Conservation (phyloP, 1,140 invertebrate species). For the Bathynomus jamesi region DNA sequence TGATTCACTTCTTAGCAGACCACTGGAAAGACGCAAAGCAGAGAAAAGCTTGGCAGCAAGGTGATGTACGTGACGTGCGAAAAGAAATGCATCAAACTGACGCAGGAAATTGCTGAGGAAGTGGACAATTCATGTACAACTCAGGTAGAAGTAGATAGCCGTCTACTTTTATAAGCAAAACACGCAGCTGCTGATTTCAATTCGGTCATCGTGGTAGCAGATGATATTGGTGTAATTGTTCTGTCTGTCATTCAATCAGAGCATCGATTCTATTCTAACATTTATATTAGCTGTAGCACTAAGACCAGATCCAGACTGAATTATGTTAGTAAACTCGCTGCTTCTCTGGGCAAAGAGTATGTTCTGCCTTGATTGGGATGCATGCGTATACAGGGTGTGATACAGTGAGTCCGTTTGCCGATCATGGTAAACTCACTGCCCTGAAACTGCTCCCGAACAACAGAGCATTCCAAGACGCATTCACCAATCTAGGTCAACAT, state of each 20-base stretch:
- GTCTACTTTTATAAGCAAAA: neutral
- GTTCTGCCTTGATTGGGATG: neutral
- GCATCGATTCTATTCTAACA: neutral
- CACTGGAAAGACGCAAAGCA: too few relatives aligned
- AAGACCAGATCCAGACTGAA: neutral
- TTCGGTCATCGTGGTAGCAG: neutral
- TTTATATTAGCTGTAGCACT: constrained; percentile 4
- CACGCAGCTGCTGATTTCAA: neutral
- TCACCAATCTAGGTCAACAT: too few relatives aligned
- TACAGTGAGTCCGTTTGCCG: constrained; percentile 9
- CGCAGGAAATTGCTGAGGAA: too few relatives aligned
- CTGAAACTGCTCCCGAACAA: too few relatives aligned
- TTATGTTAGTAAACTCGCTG: neutral
- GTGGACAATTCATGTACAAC: too few relatives aligned
- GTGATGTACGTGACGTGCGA: too few relatives aligned
- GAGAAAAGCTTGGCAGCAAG: too few relatives aligned
- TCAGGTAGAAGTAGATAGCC: constrained; percentile 3
- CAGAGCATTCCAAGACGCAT: too few relatives aligned
- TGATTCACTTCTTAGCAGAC: too few relatives aligned
- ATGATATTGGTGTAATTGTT: constrained; percentile 7
- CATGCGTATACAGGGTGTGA: constrained; percentile 16
- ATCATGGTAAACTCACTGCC: too few relatives aligned
- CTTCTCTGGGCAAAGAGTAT: neutral
- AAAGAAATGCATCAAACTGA: too few relatives aligned
- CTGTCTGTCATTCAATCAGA: neutral